Percentiles rank a stretch among this genome's conserved stretches.
phyloP scores from a whole-genome alignment of 2,113 vertebrate genomes.

The Heterotis niloticus region DNA sequence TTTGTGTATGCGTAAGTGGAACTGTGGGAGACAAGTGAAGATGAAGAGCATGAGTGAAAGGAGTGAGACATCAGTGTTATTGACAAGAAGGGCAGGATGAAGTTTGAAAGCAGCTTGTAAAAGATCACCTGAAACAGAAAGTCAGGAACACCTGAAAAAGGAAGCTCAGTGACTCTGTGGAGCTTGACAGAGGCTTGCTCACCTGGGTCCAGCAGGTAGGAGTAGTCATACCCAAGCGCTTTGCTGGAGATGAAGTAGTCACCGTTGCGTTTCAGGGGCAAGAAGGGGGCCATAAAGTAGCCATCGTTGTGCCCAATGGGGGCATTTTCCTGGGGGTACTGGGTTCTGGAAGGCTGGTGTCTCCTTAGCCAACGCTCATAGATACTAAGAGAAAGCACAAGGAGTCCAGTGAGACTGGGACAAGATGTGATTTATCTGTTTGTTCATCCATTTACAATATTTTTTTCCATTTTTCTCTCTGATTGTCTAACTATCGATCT shows the following conservation, averaged over 20 bases:
- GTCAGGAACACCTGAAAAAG: not conserved
- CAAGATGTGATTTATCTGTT: too few relatives aligned
- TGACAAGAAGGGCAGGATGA: not conserved
- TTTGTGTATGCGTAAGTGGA: too few relatives aligned
- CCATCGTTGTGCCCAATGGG: conserved; percentile 76
- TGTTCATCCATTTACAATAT: too few relatives aligned
- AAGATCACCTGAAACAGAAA: not conserved
- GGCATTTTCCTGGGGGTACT: conserved; percentile 68
- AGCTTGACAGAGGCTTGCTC: not conserved
- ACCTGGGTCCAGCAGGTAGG: conserved; percentile 3
- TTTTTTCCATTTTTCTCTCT: too few relatives aligned
- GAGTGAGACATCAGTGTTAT: too few relatives aligned
- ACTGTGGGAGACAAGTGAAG: not conserved
- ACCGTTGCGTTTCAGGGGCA: conserved; percentile 44
- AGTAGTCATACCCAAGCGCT: conserved; percentile 16
- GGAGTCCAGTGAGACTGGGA: too few relatives aligned
- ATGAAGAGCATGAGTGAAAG: not conserved
- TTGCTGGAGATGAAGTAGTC: conserved; percentile 27
- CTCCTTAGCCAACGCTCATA: conserved; percentile 75
- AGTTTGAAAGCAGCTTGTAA: not conserved
- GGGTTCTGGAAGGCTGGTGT: conserved; percentile 59
- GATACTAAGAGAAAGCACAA: conserved; percentile 54
- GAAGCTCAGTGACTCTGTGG: not conserved
- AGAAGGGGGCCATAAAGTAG: conserved; percentile 77
- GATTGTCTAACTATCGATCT: too few relatives aligned